A percentile compares a stretch with the other conserved stretches of the same genome.
phyloP scores from a whole-genome alignment of 2,797 vertebrate species.

The Margarornis squamiger region DNA sequence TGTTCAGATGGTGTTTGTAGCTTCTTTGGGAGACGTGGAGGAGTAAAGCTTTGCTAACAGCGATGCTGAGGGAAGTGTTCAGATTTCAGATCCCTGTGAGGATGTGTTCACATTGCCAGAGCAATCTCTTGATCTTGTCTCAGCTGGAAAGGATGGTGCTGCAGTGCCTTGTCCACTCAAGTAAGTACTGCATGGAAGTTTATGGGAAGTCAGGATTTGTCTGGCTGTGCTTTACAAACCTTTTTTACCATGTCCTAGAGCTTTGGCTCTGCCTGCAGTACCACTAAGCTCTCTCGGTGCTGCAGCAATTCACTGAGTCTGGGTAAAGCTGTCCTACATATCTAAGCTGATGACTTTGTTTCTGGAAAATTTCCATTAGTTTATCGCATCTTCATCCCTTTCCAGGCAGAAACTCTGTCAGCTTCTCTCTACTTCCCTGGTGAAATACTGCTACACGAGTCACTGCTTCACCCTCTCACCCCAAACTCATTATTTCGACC shows the following conservation, averaged over 20 bases:
- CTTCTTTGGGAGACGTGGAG: neutral
- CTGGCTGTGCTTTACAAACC: neutral
- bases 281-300: neutral
- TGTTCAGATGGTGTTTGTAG: neutral
- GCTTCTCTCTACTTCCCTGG: neutral
- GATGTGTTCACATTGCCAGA: neutral
- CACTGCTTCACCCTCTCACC: neutral
- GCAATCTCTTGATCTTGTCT: neutral
- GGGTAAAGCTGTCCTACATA: neutral
- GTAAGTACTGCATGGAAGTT: neutral
- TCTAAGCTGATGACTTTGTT: neutral
- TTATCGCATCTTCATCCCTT: neutral
- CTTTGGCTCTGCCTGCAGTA: neutral
- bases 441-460: neutral
- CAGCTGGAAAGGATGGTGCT: neutral
- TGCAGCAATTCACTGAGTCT: neutral
- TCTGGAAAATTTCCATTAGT: neutral
- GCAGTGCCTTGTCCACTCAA: neutral
- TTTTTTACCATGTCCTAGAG: neutral
- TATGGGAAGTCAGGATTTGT: neutral
- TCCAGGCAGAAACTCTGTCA: neutral
- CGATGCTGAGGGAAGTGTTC: neutral
- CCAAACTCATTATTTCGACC: slow-evolving; percentile 21
- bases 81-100: neutral
- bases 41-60: neutral